A percentile compares a stretch with the other conserved stretches of the same genome.
These are phyloP conservation scores for Sander lucioperca DNA, from an alignment of 2,113 vertebrate species.

Conservation along the genomic window DNA sequence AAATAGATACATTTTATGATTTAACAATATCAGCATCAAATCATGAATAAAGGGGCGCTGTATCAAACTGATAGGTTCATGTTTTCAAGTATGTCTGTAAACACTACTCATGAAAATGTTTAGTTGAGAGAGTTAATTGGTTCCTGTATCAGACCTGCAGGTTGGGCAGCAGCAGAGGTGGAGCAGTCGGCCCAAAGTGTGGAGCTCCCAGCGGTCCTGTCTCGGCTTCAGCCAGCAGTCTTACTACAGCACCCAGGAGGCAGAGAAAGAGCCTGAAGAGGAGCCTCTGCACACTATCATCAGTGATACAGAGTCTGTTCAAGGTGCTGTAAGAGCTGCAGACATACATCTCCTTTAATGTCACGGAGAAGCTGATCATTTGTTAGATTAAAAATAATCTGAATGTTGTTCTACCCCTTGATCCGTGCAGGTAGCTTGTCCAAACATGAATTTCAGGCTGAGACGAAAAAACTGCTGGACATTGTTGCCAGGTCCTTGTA, in stretches of 20 bases:
- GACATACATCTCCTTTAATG: neutral
- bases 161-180: constrained; percentile 36
- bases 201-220: constrained; percentile 34
- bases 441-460: constrained; percentile 96
- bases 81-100: too few relatives aligned
- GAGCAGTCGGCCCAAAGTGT: constrained; percentile 28
- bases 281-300: constrained; percentile 89
- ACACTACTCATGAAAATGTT: too few relatives aligned
- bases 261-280: constrained; percentile 79
- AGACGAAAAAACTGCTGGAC: constrained; percentile 97
- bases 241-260: constrained; percentile 89
- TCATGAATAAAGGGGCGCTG: too few relatives aligned
- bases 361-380: fast-evolving
- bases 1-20: neutral
- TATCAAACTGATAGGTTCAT: too few relatives aligned
- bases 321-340: constrained; percentile 81
- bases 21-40: too few relatives aligned
- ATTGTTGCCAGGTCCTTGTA: constrained; percentile 97
- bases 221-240: constrained; percentile 37
- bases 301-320: constrained; percentile 87
- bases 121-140: too few relatives aligned
- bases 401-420: constrained; percentile 20
- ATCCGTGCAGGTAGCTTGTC: constrained; percentile 86
- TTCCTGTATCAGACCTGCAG: constrained; percentile 61
- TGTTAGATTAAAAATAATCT: neutral